These are phyloP conservation scores for Enteromius treurensis DNA, from an alignment of 2,797 vertebrate species.

Conservation along the genomic window DNA sequence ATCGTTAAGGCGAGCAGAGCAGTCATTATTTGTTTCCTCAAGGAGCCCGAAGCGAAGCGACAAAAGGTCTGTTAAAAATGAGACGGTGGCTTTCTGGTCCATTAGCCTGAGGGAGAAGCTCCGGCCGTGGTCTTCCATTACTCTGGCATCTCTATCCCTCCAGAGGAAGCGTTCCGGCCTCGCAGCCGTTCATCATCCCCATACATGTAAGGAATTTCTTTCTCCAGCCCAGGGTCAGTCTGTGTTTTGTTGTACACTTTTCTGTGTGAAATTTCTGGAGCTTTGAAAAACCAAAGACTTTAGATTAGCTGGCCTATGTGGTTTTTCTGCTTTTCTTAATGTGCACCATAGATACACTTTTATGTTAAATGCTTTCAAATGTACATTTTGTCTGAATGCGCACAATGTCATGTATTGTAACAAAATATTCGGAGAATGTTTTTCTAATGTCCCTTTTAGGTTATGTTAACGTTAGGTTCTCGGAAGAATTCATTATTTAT, in stretches of 20 bases:
- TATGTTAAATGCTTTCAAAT: not conserved
- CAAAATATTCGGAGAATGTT: not conserved
- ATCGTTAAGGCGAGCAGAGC: conserved; percentile 47
- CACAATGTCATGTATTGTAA: too few species aligned
- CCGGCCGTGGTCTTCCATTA: conserved; percentile 61
- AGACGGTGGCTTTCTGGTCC: conserved; percentile 63
- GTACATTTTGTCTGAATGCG: not conserved
- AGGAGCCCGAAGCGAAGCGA: conserved; percentile 52
- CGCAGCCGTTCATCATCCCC: conserved; percentile 65
- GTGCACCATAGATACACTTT: not conserved
- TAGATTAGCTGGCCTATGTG: not conserved
- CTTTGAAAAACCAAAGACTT: not conserved
- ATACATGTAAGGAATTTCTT: conserved; percentile 51
- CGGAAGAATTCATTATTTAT: not conserved
- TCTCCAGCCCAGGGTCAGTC: conserved; percentile 38
- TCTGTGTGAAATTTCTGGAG: not conserved
- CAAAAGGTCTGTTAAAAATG: conserved; percentile 62
- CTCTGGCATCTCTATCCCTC: conserved; percentile 52
- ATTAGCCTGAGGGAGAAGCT: conserved; percentile 68
- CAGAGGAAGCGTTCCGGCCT: conserved; percentile 48
- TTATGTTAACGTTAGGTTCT: not conserved
- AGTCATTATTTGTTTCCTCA: conserved; percentile 62
- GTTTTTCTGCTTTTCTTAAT: not conserved
- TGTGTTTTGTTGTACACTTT: not conserved
- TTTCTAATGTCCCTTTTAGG: not conserved